Evolutionary conservation across 2,113 vertebrate genomes (phyloP).

Genomic region (zebrafish (Danio rerio)): GRCz12tu NC_133191.1:22259001-22259500

Average conservation of each 20-base stretch:
- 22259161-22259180: conserved; percentile 75
- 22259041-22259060: conserved; percentile 34
- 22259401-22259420: conserved; percentile 72
- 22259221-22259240: conserved; percentile 90
- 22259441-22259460: conserved; percentile 58
- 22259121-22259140: conserved; percentile 67
- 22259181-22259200: conserved; percentile 82
- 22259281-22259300: conserved; percentile 84
- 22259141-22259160: conserved; percentile 71
- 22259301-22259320: conserved; percentile 87
- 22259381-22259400: conserved; percentile 70
- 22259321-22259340: conserved; percentile 85
- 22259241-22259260: conserved; percentile 93
- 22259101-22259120: conserved; percentile 20
- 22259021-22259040: background rate
- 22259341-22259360: conserved; percentile 82
- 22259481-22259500: conserved; percentile 94
- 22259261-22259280: conserved; percentile 87
- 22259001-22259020: background rate
- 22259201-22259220: conserved; percentile 91
- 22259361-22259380: conserved; percentile 73
- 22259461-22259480: conserved; percentile 35
- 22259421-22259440: conserved; percentile 47
- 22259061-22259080: background rate
- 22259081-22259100: conserved; percentile 7